A percentile compares a stretch with the other conserved stretches of the same genome.
Evolutionary conservation across 2,888 invertebrate genomes (phyloP).

Genomic region (Zhuqinia jingwanae): DNA sequence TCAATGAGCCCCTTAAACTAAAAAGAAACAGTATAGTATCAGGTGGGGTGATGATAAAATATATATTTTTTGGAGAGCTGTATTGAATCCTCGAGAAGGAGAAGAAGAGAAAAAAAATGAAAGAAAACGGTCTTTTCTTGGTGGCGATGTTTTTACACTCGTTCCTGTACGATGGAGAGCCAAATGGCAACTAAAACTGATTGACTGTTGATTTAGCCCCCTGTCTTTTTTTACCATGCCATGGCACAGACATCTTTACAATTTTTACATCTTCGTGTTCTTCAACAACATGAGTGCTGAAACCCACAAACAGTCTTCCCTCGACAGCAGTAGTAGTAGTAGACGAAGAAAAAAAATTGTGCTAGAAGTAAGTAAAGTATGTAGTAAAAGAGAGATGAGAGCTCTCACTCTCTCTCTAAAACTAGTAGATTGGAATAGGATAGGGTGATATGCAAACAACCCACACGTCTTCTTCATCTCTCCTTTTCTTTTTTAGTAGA

Average conservation of each 20-base stretch:
- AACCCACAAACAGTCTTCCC: constrained; percentile 5
- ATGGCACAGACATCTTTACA: background rate
- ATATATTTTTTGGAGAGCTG: background rate
- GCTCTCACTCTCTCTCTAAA: too few species aligned
- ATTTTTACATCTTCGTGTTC: background rate
- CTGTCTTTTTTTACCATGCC: constrained; percentile 5
- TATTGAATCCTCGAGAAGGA: background rate
- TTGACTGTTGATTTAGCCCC: constrained; percentile 40
- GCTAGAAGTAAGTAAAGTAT: background rate
- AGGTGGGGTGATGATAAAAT: background rate
- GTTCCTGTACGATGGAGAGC: constrained; percentile 28
- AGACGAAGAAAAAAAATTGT: constrained; percentile 12
- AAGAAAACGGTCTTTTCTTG: constrained; percentile 2
- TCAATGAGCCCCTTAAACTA: constrained; percentile 12
- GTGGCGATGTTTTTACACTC: background rate
- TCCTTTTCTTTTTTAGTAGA: constrained; percentile 6
- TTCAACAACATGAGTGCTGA: background rate
- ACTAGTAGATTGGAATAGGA: background rate
- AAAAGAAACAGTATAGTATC: background rate
- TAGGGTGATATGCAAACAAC: background rate
- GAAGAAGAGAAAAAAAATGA: background rate
- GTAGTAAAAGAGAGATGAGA: background rate
- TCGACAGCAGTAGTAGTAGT: too few species aligned
- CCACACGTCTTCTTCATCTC: constrained; percentile 15
- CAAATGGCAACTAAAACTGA: constrained; percentile 44